Conservation (phyloP, 2,888 invertebrate species). For the Pseudeuparius sepicola region DNA sequence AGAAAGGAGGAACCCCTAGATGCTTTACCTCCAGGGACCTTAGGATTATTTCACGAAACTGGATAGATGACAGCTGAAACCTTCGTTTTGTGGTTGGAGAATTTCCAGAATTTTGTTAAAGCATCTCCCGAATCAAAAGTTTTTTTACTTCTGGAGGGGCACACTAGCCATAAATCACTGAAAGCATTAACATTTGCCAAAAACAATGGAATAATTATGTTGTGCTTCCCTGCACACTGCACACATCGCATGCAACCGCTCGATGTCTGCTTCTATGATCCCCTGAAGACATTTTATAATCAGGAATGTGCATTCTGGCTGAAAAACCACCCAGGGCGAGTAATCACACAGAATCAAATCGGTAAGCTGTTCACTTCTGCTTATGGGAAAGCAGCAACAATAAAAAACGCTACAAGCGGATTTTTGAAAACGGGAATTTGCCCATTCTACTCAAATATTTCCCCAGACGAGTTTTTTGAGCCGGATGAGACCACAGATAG, state of each 20-base stretch:
- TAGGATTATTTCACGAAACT: constrained; percentile 25
- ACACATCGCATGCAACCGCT: constrained; percentile 15
- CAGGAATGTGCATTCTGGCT: constrained; percentile 13
- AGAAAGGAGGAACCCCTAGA: constrained; percentile 21
- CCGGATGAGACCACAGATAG: constrained; percentile 6
- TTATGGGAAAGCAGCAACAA: constrained; percentile 12
- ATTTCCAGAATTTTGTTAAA: constrained; percentile 15
- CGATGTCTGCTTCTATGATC: constrained; percentile 13
- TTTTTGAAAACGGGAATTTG: constrained; percentile 13
- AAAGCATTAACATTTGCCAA: constrained; percentile 10
- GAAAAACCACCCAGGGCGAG: constrained; percentile 13
- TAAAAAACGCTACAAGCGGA: constrained; percentile 16
- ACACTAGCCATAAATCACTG: constrained; percentile 15
- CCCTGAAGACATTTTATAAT: constrained; percentile 14
- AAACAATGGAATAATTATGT: constrained; percentile 12
- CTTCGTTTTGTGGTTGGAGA: constrained; percentile 10
- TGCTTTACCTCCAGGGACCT: constrained; percentile 27
- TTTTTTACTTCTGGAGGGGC: constrained; percentile 16
- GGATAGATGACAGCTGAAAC: constrained; percentile 30
- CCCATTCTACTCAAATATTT: constrained; percentile 15
- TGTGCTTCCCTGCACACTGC: constrained; percentile 13
- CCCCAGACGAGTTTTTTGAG: constrained; percentile 8
- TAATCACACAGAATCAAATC: constrained; percentile 13
- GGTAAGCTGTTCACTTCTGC: constrained; percentile 15
- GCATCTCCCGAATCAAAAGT: constrained; percentile 12